phyloP scores from a whole-genome alignment of 2,797 vertebrate species.

The Xyrichtys novacula region DNA sequence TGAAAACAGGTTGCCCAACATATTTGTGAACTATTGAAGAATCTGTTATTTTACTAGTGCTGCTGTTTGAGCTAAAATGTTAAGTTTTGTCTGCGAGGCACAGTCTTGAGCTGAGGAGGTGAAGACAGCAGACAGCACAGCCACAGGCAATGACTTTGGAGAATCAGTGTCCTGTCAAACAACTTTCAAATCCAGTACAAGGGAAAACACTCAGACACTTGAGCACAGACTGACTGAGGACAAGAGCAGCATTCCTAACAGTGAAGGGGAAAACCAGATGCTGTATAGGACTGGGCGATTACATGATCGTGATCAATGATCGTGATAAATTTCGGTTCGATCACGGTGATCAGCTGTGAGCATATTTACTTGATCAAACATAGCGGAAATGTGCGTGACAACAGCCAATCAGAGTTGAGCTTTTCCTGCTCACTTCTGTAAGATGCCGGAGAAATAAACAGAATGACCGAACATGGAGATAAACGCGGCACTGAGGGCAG shows the following conservation, averaged over 20 bases:
- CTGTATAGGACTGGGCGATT: background rate
- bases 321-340: no score
- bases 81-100: background rate
- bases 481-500: no score
- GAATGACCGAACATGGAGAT: no score
- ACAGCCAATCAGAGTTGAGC: no score
- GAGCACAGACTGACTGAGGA: background rate
- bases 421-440: no score
- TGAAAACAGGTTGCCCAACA: background rate
- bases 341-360: no score
- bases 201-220: constrained; percentile 6
- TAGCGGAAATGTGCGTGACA: no score
- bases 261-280: background rate
- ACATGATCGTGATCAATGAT: no score
- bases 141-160: background rate
- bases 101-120: background rate
- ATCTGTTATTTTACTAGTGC: background rate
- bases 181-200: background rate
- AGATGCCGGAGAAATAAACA: no score
- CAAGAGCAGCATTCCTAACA: constrained; percentile 2
- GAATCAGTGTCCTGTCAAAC: constrained; percentile 8
- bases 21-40: background rate
- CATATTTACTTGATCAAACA: no score
- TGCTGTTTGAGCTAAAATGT: background rate
- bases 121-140: background rate